Conservation (phyloP, 2,888 invertebrate genomes). For the Spodoptera littoralis region DNA sequence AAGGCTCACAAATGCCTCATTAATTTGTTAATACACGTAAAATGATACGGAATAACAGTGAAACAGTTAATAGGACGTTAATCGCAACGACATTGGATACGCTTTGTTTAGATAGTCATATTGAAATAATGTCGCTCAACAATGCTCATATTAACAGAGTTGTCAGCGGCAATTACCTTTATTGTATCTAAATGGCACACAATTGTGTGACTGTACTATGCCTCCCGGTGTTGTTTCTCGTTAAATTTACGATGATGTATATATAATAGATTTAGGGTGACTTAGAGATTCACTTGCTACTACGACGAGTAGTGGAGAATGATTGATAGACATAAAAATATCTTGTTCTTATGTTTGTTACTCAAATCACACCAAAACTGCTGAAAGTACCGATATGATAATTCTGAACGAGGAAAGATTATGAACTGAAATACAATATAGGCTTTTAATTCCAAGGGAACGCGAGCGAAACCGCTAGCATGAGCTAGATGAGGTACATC, state of each 20-base stretch:
- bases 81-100: slow-evolving; percentile 58
- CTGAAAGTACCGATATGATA: no score
- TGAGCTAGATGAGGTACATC: no score
- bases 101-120: slow-evolving; percentile 63
- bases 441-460: no score
- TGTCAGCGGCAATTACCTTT: slow-evolving; percentile 67
- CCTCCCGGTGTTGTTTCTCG: slow-evolving; percentile 26
- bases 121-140: slow-evolving; percentile 60
- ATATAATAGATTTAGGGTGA: neutral
- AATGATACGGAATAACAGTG: slow-evolving; percentile 50
- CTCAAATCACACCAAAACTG: no score
- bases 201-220: slow-evolving; percentile 42
- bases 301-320: no score
- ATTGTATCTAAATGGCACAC: slow-evolving; percentile 57
- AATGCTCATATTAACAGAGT: slow-evolving; percentile 59
- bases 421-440: no score
- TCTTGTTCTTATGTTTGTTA: no score
- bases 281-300: no score
- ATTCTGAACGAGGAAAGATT: no score
- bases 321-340: no score
- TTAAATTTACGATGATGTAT: slow-evolving; percentile 15
- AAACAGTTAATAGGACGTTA: slow-evolving; percentile 48
- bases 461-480: no score
- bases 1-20: slow-evolving; percentile 28
- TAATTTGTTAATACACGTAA: slow-evolving; percentile 48